Percentiles rank a stretch among this genome's conserved stretches.
Evolutionary conservation across 2,888 invertebrate genomes (phyloP).

Genomic region (Leistus spinibarbis): DNA sequence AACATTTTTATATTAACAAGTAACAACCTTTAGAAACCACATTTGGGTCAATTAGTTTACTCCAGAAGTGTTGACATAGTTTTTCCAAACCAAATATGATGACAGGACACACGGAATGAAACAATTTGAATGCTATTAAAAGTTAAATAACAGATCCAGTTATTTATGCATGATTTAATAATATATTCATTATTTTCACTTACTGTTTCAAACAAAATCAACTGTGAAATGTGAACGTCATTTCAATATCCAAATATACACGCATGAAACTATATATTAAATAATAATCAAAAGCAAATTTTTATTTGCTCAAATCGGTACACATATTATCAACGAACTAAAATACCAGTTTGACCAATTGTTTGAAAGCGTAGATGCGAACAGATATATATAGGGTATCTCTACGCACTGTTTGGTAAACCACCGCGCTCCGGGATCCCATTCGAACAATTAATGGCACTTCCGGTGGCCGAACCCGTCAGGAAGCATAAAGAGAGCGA

Average conservation of each 20-base stretch:
- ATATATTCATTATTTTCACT: background rate
- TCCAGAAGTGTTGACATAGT: no score
- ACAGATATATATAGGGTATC: background rate
- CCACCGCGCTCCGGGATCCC: slow-evolving; percentile 13
- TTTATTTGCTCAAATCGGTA: background rate
- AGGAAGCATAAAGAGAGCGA: slow-evolving; percentile 13
- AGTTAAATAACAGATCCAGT: background rate
- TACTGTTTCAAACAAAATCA: background rate
- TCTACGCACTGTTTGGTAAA: background rate
- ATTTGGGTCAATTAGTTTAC: no score
- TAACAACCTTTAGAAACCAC: no score
- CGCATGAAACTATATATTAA: background rate
- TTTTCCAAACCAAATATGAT: no score
- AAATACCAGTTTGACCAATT: background rate
- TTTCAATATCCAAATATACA: background rate
- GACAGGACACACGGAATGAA: no score
- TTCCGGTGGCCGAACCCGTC: slow-evolving; percentile 30
- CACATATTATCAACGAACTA: background rate
- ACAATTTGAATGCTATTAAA: background rate
- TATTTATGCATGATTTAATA: background rate
- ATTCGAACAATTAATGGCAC: slow-evolving; percentile 30
- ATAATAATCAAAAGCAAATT: background rate
- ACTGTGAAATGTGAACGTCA: background rate
- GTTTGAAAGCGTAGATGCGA: background rate
- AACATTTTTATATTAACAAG: no score